Evolutionary conservation across 1,140 invertebrate species (phyloP).

Genomic region (Orchestia grillus): DNA sequence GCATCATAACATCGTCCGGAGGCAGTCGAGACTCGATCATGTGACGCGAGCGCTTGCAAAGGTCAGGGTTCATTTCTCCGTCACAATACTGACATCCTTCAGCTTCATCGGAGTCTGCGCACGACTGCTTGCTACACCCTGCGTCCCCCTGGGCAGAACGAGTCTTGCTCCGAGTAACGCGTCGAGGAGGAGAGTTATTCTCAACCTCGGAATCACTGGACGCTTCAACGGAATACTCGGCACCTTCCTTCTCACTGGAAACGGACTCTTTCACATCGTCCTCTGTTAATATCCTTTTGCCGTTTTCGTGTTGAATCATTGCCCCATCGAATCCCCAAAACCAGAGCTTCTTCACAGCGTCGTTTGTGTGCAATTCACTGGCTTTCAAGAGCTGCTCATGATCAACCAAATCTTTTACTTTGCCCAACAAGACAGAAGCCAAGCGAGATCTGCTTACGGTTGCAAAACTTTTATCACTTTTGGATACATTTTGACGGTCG

Average conservation of each 20-base stretch:
- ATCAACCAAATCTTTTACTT: background rate
- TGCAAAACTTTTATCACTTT: background rate
- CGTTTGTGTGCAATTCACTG: background rate
- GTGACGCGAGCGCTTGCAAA: constrained; percentile 9
- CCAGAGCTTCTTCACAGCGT: constrained; percentile 57
- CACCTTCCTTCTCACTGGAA: background rate
- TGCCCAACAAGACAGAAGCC: background rate
- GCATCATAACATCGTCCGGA: constrained; percentile 39
- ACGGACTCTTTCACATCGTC: background rate
- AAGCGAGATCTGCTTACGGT: background rate
- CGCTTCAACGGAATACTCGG: background rate
- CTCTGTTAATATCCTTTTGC: background rate
- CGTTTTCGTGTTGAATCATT: constrained; percentile 47
- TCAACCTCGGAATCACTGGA: background rate
- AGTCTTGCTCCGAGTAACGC: constrained; percentile 28
- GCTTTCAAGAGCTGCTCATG: background rate
- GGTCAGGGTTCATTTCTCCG: constrained; percentile 18
- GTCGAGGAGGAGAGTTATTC: constrained; percentile 12
- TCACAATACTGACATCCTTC: constrained; percentile 25
- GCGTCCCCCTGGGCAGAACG: background rate
- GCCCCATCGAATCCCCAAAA: constrained; percentile 59
- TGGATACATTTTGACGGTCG: background rate
- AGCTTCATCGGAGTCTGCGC: constrained; percentile 12
- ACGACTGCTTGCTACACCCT: background rate
- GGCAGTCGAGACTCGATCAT: background rate